phyloP scores from a whole-genome alignment of 2,797 vertebrate genomes.

The Graptemys geographica region DNA sequence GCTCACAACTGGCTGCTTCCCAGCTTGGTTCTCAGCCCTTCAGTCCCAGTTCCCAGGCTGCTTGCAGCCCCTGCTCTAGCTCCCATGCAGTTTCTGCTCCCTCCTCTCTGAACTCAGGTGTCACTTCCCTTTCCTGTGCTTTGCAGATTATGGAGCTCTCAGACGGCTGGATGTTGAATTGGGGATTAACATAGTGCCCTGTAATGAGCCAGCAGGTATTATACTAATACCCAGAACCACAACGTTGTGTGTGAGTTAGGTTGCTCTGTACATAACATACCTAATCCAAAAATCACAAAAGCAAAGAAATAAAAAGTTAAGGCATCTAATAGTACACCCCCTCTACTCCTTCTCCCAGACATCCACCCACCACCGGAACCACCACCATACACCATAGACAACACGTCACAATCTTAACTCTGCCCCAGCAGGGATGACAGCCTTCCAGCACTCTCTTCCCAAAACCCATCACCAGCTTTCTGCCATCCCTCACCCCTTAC shows the following conservation, averaged over 20 bases:
- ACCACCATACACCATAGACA: conserved; percentile 6
- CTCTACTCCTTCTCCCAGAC: rapidly evolving
- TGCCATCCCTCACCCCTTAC: background rate
- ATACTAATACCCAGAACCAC: background rate
- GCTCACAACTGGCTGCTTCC: rapidly evolving
- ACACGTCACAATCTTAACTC: background rate
- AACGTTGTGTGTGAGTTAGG: rapidly evolving
- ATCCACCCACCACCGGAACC: rapidly evolving
- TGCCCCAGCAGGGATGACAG: background rate
- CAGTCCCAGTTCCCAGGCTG: background rate
- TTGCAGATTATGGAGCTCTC: background rate
- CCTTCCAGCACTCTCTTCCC: background rate
- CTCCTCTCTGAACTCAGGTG: background rate
- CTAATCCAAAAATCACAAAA: background rate
- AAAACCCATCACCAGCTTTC: background rate
- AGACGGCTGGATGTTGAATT: background rate
- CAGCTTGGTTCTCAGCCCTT: background rate
- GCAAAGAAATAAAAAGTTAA: background rate
- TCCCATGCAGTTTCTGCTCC: background rate
- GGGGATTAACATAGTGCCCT: background rate
- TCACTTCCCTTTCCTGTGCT: background rate
- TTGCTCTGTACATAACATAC: background rate
- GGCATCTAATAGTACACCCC: background rate
- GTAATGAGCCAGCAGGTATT: rapidly evolving
- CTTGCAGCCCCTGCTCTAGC: background rate